Conservation (phyloP, 2,888 invertebrate species). For the Thereva unica region DNA sequence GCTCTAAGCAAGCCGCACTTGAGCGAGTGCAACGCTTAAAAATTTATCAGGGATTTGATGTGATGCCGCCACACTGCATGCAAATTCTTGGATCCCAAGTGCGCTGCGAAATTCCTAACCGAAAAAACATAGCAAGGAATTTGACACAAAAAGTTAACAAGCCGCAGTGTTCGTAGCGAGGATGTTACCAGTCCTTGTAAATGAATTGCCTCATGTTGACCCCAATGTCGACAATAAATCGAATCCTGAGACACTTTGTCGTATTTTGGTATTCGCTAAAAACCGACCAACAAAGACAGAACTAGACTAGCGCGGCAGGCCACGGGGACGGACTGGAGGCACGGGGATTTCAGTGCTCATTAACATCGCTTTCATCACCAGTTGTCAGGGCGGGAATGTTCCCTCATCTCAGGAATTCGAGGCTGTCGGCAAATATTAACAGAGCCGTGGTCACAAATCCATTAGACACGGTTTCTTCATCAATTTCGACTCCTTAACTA, state of each 20-base stretch:
- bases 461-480: conserved; percentile 1
- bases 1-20: too few relatives aligned
- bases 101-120: conserved; percentile 9
- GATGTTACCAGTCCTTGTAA: conserved; percentile 24
- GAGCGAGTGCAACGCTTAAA: background rate
- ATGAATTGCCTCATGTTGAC: conserved; percentile 35
- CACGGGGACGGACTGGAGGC: too few relatives aligned
- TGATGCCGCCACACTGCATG: conserved; percentile 28
- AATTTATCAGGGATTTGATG: conserved; percentile 18
- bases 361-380: background rate
- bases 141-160: conserved; percentile 36
- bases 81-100: conserved; percentile 18
- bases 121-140: conserved; percentile 8
- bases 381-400: background rate
- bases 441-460: background rate
- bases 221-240: conserved; percentile 35
- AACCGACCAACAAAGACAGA: conserved; percentile 7
- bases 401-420: background rate
- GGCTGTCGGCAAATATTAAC: background rate
- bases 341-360: too few relatives aligned
- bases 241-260: conserved; percentile 26
- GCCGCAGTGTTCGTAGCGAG: conserved; percentile 14
- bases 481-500: too few relatives aligned
- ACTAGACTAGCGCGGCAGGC: background rate
- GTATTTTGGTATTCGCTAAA: conserved; percentile 4